A percentile compares a stretch with the other conserved stretches of the same genome.
Evolutionary conservation across 1,140 invertebrate species (phyloP).

Genomic region (Procambarus virginalis): DNA sequence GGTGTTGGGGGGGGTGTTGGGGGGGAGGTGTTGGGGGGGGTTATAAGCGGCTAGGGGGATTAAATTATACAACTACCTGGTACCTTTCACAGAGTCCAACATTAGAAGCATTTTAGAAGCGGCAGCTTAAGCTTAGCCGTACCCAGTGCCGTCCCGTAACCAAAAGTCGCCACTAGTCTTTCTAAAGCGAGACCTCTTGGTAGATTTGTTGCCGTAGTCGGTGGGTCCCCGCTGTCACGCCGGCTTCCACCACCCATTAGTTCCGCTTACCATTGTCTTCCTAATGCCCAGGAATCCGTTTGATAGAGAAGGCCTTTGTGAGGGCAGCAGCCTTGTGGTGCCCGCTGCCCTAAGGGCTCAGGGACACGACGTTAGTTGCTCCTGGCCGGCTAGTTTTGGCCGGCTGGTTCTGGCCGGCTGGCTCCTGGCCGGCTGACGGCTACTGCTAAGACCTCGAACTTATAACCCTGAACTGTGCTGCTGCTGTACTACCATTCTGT

Average conservation of each 20-base stretch:
- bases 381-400: too few species aligned
- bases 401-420: too few species aligned
- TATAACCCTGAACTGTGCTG: too few species aligned
- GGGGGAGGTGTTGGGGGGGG: background rate
- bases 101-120: background rate
- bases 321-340: background rate
- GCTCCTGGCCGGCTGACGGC: too few species aligned
- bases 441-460: too few species aligned
- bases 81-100: background rate
- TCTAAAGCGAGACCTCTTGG: too few species aligned
- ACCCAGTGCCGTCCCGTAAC: background rate
- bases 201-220: too few species aligned
- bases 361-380: background rate
- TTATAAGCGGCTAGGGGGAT: background rate
- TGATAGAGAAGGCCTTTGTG: constrained; percentile 15
- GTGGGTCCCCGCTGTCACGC: background rate
- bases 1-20: background rate
- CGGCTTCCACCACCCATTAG: constrained; percentile 25
- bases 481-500: too few species aligned
- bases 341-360: background rate
- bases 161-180: too few species aligned
- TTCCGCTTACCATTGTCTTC: constrained; percentile 29
- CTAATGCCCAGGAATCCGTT: constrained; percentile 15
- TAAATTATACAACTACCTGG: background rate
- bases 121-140: background rate